A percentile compares a stretch with the other conserved stretches of the same genome.
These are phyloP conservation scores for Eudemis profundana DNA, from an alignment of 2,888 invertebrate species.

Conservation along the genomic window DNA sequence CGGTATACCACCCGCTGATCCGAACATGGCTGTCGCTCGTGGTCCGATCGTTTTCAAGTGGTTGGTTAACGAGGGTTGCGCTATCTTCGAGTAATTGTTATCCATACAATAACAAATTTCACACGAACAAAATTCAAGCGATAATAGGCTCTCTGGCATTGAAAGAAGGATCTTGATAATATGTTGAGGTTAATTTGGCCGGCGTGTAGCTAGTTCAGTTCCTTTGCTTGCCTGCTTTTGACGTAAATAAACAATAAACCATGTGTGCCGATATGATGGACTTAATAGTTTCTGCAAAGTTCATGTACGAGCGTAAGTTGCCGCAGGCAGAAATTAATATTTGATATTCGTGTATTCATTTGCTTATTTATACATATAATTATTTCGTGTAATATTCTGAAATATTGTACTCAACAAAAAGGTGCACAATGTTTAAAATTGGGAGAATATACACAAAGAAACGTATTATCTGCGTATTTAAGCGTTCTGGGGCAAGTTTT, in stretches of 20 bases:
- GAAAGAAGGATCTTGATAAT: not conserved
- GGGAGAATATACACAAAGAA: not conserved
- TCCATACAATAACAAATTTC: conserved; percentile 38
- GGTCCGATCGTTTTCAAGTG: conserved; percentile 57
- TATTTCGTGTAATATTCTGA: no score
- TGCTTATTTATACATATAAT: no score
- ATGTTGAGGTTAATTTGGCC: not conserved
- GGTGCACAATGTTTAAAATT: no score
- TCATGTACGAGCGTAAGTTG: not conserved
- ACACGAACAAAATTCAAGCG: not conserved
- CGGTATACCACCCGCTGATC: not conserved
- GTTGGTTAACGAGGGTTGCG: conserved; percentile 57
- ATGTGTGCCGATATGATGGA: conserved; percentile 38
- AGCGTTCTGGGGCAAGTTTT: not conserved
- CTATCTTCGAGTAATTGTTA: conserved; percentile 61
- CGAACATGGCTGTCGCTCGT: not conserved
- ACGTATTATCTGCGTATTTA: not conserved
- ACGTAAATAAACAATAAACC: conserved; percentile 54
- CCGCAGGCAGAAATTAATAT: not conserved
- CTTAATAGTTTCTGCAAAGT: conserved; percentile 21
- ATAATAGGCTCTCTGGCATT: not conserved
- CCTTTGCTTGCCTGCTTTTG: conserved; percentile 51
- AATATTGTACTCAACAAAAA: no score
- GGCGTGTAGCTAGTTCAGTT: conserved; percentile 27
- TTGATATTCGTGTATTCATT: not conserved